Percentiles rank a stretch among this genome's conserved stretches.
Evolutionary conservation across 2,888 invertebrate genomes (phyloP).

Genomic region (Tyria jacobaeae): DNA sequence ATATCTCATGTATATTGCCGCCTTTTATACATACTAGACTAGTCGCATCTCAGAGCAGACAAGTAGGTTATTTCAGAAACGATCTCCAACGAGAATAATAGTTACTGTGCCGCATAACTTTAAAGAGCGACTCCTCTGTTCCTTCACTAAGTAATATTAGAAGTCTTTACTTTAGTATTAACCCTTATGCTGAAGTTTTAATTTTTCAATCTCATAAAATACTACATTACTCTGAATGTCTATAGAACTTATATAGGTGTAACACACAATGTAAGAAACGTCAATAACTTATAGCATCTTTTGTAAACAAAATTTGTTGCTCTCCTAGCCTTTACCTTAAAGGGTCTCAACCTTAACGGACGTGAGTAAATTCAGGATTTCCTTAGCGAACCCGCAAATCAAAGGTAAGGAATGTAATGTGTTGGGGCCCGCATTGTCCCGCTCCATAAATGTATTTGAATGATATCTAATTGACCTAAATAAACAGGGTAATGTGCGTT

Average conservation of each 20-base stretch:
- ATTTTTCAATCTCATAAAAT: not conserved
- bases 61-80: not conserved
- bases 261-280: not conserved
- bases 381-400: conserved; percentile 20
- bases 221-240: not conserved
- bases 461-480: conserved; percentile 8
- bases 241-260: not conserved
- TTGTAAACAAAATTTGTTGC: conserved; percentile 28
- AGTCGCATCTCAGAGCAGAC: not conserved
- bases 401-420: conserved; percentile 18
- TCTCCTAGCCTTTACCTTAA: conserved; percentile 13
- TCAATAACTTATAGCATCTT: conserved; percentile 11
- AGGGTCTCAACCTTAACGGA: conserved; percentile 20
- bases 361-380: conserved; percentile 25
- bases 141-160: not conserved
- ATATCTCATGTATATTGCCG: too few relatives aligned
- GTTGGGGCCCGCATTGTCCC: conserved; percentile 8
- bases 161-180: too few relatives aligned
- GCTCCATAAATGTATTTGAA: conserved; percentile 7
- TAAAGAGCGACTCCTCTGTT: not conserved
- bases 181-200: not conserved
- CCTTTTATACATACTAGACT: too few relatives aligned
- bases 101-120: not conserved
- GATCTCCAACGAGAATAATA: not conserved
- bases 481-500: not conserved